Evolutionary conservation across 1,140 invertebrate species (phyloP).

Genomic region (Brachionus paranguensis): DNA sequence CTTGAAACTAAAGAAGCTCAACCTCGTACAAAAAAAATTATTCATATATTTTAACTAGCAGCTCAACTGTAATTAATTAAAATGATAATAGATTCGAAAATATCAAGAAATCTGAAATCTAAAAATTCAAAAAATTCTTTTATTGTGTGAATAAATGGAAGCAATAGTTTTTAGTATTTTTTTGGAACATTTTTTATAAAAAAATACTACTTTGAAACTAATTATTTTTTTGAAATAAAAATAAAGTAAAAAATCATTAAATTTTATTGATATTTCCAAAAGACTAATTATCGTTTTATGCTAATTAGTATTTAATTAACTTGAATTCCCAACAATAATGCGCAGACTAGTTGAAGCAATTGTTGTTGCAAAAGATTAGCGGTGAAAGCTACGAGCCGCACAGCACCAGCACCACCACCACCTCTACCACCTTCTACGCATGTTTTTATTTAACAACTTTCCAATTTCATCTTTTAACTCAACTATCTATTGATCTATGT

Average conservation of each 20-base stretch:
- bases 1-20: too few relatives aligned
- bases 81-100: too few relatives aligned
- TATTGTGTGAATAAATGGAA: too few relatives aligned
- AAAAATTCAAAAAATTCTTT: too few relatives aligned
- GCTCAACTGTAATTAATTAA: too few relatives aligned
- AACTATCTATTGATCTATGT: slow-evolving; percentile 11
- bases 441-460: neutral
- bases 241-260: neutral
- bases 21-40: too few relatives aligned
- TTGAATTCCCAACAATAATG: neutral
- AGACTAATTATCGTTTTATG: slow-evolving; percentile 23
- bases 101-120: too few relatives aligned
- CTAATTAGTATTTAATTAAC: slow-evolving; percentile 23
- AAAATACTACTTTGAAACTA: neutral
- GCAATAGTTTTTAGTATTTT: too few relatives aligned
- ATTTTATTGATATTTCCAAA: neutral
- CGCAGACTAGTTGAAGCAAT: neutral
- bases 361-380: neutral
- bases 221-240: neutral
- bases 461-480: neutral
- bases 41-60: too few relatives aligned
- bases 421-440: too few relatives aligned
- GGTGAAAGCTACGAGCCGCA: neutral
- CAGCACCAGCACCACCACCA: neutral
- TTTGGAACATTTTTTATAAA: too few relatives aligned